These are phyloP conservation scores for Percopsis omiscomaycus DNA, from an alignment of 2,797 vertebrate species.

Conservation along the genomic window DNA sequence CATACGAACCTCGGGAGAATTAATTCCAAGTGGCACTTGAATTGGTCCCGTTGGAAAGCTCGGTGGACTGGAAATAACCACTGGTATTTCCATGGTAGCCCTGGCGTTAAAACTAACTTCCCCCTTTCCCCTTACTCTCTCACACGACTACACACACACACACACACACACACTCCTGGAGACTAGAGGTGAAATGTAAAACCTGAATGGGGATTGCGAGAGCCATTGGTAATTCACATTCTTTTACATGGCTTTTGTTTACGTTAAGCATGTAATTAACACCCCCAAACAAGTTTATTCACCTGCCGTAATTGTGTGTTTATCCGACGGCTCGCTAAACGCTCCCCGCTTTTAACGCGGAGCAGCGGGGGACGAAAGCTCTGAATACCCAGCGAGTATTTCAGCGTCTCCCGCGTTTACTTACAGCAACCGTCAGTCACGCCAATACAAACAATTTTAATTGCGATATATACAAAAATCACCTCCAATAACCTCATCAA, in stretches of 20 bases:
- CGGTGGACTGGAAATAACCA: conserved; percentile 84
- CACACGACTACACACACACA: conserved; percentile 3
- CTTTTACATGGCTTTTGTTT: conserved; percentile 84
- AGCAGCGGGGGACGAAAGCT: conserved; percentile 73
- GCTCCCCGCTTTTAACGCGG: conserved; percentile 68
- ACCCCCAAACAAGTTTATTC: conserved; percentile 84
- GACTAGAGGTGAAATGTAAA: conserved; percentile 76
- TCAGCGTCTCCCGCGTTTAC: conserved; percentile 76
- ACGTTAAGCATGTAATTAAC: conserved; percentile 84
- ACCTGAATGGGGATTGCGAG: conserved; percentile 74
- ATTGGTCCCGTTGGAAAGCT: conserved; percentile 85
- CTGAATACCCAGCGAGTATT: conserved; percentile 73
- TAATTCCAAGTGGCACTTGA: conserved; percentile 89
- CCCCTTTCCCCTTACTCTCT: neutral
- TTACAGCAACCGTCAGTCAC: conserved; percentile 65
- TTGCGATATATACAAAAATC: neutral
- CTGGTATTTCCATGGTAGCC: conserved; percentile 78
- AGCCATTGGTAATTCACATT: conserved; percentile 78
- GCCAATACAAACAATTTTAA: conserved; percentile 57
- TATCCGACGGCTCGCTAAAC: conserved; percentile 78
- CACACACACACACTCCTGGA: conserved; percentile 47
- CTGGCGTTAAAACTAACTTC: conserved; percentile 76
- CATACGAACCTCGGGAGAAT: conserved; percentile 78
- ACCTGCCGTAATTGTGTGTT: conserved; percentile 86
- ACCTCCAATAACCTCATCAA: too few relatives aligned